These are phyloP conservation scores for Epinotia nisella DNA, from an alignment of 2,888 invertebrate species.

Conservation along the genomic window DNA sequence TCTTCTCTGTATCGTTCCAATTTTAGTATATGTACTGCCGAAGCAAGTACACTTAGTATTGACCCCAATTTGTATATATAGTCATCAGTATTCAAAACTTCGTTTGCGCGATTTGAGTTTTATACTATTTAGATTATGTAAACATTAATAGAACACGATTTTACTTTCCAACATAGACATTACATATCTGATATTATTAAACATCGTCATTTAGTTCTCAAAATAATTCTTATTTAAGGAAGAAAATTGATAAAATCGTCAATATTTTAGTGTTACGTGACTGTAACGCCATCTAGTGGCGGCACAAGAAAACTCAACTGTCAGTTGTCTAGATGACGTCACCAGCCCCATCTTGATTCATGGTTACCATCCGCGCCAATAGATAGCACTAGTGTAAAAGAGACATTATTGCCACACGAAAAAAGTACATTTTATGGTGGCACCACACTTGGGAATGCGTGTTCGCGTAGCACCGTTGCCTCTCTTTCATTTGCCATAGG, in stretches of 20 bases:
- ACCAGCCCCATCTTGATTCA: not conserved
- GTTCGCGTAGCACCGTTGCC: no score
- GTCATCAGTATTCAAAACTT: no score
- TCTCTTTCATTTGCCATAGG: no score
- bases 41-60: slow-evolving; percentile 58
- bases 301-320: not conserved
- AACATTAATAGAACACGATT: not conserved
- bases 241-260: not conserved
- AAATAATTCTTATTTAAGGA: not conserved
- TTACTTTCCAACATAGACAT: not conserved
- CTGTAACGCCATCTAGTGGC: slow-evolving; percentile 26
- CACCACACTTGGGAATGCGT: no score
- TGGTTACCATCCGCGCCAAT: not conserved
- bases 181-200: not conserved
- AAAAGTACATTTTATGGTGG: no score
- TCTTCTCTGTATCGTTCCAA: slow-evolving; percentile 74
- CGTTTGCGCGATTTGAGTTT: slow-evolving; percentile 47
- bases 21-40: slow-evolving; percentile 74
- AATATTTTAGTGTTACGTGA: not conserved
- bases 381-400: slow-evolving; percentile 7
- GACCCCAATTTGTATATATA: slow-evolving; percentile 44
- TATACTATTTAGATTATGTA: not conserved
- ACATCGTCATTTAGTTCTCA: not conserved
- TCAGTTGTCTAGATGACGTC: not conserved
- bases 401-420: no score